Percentiles rank a stretch among this genome's conserved stretches.
Conservation (phyloP, 2,888 invertebrate genomes). For the Myopa tessellatipennis region DNA sequence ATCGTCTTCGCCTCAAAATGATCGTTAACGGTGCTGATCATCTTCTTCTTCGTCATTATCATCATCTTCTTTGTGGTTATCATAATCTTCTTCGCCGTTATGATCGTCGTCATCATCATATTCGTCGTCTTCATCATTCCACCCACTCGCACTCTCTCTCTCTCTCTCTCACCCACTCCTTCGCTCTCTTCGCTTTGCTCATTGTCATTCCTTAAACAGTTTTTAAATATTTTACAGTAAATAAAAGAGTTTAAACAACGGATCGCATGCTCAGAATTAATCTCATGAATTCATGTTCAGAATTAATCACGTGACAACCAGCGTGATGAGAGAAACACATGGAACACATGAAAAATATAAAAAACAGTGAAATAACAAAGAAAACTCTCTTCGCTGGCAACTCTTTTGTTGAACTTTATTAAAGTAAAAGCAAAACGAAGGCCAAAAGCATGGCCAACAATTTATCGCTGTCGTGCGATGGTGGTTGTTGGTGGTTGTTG, state of each 20-base stretch:
- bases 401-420: neutral
- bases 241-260: slow-evolving; percentile 13
- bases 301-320: slow-evolving; percentile 22
- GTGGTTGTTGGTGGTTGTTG: neutral
- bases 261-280: slow-evolving; percentile 27
- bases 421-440: neutral
- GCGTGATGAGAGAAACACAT: neutral
- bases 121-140: neutral
- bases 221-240: neutral
- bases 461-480: neutral
- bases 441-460: neutral
- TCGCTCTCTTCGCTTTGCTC: neutral
- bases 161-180: neutral
- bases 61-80: no score
- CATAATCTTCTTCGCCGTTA: neutral
- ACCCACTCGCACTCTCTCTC: neutral
- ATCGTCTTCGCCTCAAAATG: no score
- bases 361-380: no score
- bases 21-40: no score
- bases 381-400: slow-evolving; percentile 20
- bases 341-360: neutral
- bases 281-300: slow-evolving; percentile 15
- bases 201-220: neutral
- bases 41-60: no score
- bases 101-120: neutral